Conservation (phyloP, 2,888 invertebrate genomes). For the Hymenopus coronatus region DNA sequence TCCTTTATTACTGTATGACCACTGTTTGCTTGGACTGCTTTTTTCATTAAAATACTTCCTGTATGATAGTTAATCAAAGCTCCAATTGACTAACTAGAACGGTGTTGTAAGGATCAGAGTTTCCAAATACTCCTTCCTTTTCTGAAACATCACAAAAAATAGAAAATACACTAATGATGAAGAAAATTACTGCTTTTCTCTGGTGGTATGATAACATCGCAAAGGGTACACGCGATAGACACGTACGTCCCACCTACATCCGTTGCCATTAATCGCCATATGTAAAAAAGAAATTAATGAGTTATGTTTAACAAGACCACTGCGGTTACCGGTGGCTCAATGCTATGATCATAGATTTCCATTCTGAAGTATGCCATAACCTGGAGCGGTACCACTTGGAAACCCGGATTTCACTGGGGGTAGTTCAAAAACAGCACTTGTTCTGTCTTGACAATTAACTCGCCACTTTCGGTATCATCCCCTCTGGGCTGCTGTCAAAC, state of each 20-base stretch:
- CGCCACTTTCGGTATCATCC: no score
- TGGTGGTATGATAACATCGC: not conserved
- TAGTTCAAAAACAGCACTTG: no score
- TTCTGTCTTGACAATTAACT: no score
- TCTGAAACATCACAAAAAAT: not conserved
- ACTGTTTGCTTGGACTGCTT: not conserved
- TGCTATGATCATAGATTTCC: not conserved
- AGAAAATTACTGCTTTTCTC: not conserved
- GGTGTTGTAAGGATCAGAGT: not conserved
- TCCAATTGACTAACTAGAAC: not conserved
- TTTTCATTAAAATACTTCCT: not conserved
- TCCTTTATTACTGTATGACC: not conserved
- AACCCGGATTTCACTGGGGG: no score
- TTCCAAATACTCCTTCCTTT: not conserved
- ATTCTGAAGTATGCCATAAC: not conserved
- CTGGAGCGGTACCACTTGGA: not conserved
- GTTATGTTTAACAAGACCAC: not conserved
- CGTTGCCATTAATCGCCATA: not conserved
- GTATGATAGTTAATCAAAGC: not conserved
- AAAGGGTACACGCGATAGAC: not conserved
- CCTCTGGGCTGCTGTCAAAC: no score
- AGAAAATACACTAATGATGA: not conserved
- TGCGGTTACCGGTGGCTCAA: not conserved
- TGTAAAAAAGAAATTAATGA: not conserved
- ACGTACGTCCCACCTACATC: not conserved